phyloP scores from a whole-genome alignment of 2,797 vertebrate genomes.

The Hydrolagus colliei region DNA sequence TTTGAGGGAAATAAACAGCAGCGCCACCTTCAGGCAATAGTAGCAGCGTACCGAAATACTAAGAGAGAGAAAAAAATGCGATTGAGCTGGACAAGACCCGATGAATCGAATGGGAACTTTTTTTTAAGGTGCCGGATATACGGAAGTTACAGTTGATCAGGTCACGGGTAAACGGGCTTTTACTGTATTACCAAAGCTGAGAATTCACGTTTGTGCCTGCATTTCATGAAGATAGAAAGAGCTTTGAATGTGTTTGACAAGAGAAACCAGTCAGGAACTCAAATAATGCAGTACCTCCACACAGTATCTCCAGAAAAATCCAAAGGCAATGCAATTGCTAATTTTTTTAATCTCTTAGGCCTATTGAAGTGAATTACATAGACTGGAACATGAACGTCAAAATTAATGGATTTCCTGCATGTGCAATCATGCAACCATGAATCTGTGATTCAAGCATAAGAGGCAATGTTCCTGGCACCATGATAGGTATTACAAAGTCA shows the following conservation, averaged over 20 bases:
- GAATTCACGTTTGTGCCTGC: too few relatives aligned
- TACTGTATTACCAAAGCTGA: too few relatives aligned
- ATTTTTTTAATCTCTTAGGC: not conserved
- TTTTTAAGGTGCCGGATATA: too few relatives aligned
- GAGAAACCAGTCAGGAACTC: not conserved
- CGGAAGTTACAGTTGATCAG: too few relatives aligned
- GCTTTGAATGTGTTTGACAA: not conserved
- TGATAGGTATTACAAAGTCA: not conserved
- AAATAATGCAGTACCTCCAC: not conserved
- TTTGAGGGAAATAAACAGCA: too few relatives aligned
- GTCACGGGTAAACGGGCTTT: too few relatives aligned
- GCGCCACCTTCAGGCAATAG: too few relatives aligned
- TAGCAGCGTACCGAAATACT: too few relatives aligned
- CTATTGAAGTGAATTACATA: not conserved
- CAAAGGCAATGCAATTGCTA: not conserved
- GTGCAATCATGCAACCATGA: not conserved
- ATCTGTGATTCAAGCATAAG: not conserved
- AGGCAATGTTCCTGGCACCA: not conserved
- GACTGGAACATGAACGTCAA: not conserved
- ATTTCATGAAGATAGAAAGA: not conserved
- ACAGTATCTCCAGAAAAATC: not conserved
- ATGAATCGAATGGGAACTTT: too few relatives aligned
- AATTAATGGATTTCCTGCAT: not conserved
- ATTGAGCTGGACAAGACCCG: too few relatives aligned
- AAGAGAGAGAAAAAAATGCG: too few relatives aligned